Evolutionary conservation across 2,113 vertebrate genomes (phyloP), one percentile per base, ranked within the genome.

Genomic region (Ranitomeya variabilis): DNA sequence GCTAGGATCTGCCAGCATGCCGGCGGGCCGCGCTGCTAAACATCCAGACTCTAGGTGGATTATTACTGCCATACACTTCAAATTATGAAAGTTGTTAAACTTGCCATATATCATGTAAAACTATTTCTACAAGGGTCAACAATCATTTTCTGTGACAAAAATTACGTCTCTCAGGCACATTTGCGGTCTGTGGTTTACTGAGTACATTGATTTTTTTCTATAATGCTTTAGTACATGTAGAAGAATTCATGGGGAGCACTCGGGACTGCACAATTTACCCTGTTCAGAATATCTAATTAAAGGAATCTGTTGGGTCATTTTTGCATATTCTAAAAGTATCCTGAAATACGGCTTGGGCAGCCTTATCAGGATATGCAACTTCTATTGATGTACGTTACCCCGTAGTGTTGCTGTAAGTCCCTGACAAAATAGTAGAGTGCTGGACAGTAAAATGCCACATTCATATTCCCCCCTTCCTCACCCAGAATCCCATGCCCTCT

Each of bases 141-240:
- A 26, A 88, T 64, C 18, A 73, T 83, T 69, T 84, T 83, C 13
- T 88, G 54, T 76, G 66, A 83, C 87, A 88, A 74, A 82, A 62
- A 87, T 74, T 83, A 76, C 23, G 18, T 81, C 79, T 83, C 87
- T 54, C 26, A 83, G 55, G 80, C 67, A 55, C 69, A 76, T 83
- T 83, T 88, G 87, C 13, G 87, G 87, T 83, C 62, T 83, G 80
- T 88, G 87, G 87, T 83, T 88, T 76, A 57, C 54, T 54, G 21
- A 83, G 55, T 51, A 80, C 80, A 88, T 88, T 83, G 87, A 88
- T 88, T 88, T 88, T 88, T 88, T 88, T 12, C 69, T 37, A 76
- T 74, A 83, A 88, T 71, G 18, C 67, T 74, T 18, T 51, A 60
- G 51, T n/a, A 59, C 51, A 74, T 26, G 67, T 11, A 74, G 7